phyloP scores from a whole-genome alignment of 1,140 invertebrate genomes.

The Diuraphis noxia region DNA sequence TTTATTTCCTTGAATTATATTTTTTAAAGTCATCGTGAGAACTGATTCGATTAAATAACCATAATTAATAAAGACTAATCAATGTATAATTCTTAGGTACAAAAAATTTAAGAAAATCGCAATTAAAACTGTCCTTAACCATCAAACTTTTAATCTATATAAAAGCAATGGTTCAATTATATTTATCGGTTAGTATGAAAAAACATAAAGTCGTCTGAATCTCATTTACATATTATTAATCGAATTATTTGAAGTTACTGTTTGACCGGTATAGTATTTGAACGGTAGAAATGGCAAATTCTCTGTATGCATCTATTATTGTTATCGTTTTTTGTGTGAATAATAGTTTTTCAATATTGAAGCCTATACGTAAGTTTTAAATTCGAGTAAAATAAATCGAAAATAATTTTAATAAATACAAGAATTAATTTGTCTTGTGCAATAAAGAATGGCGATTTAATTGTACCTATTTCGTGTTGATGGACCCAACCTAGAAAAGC shows the following conservation, averaged over 20 bases:
- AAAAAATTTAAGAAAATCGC: background rate
- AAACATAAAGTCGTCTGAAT: background rate
- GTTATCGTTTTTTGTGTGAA: constrained; percentile 43
- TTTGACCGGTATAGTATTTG: background rate
- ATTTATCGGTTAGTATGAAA: background rate
- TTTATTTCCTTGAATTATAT: background rate
- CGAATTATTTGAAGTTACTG: background rate
- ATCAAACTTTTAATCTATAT: background rate
- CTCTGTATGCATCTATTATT: no score
- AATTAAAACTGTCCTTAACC: constrained; percentile 30
- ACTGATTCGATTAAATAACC: constrained; percentile 10
- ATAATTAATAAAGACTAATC: background rate
- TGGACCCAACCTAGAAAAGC: background rate
- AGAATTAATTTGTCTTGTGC: background rate
- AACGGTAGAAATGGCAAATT: constrained; percentile 19
- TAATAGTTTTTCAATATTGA: background rate
- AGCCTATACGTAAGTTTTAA: background rate
- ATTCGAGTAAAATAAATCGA: background rate
- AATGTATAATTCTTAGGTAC: background rate
- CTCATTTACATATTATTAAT: background rate
- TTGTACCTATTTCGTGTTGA: background rate
- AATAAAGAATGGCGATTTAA: background rate
- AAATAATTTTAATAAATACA: background rate
- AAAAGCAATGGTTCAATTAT: background rate
- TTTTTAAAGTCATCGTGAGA: background rate